phyloP scores from a whole-genome alignment of 30 jellyfish, hydroid and myxozoan species.

The Aurelia sp. region DNA sequence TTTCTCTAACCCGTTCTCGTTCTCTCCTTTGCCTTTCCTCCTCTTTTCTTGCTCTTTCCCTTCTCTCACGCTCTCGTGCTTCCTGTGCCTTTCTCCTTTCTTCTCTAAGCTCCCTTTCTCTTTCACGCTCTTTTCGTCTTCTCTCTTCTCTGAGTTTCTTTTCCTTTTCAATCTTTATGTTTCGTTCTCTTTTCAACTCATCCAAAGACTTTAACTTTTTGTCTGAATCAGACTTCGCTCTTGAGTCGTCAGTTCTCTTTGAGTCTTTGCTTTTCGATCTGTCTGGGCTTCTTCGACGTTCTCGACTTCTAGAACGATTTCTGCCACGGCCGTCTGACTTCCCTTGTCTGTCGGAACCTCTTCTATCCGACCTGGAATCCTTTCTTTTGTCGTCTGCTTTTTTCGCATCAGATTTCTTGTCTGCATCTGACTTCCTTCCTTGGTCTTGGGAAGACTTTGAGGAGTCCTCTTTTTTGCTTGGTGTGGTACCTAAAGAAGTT shows the following conservation, averaged over 20 bases:
- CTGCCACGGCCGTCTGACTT: conserved; percentile 50
- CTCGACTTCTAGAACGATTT: conserved; percentile 59
- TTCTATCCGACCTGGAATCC: conserved; percentile 27
- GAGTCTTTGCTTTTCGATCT: conserved; percentile 54
- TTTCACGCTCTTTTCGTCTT: conserved; percentile 83
- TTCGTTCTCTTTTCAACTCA: conserved; percentile 76
- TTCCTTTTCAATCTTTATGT: conserved; percentile 70
- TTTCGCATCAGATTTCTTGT: background rate
- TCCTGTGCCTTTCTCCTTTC: conserved; percentile 91
- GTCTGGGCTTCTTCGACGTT: conserved; percentile 34
- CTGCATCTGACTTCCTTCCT: background rate
- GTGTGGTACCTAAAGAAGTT: conserved; percentile 8
- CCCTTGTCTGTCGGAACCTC: conserved; percentile 32
- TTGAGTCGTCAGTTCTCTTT: conserved; percentile 20
- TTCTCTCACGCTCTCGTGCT: conserved; percentile 87
- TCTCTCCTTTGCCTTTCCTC: conserved; percentile 91
- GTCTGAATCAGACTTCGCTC: conserved; percentile 50
- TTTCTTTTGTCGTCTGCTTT: conserved; percentile 1
- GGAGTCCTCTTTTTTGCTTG: conserved; percentile 38
- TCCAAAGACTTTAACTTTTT: conserved; percentile 45
- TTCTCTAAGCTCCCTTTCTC: conserved; percentile 87
- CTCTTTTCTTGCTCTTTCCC: conserved; percentile 91
- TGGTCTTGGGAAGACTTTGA: conserved; percentile 3
- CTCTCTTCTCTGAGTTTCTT: conserved; percentile 80
- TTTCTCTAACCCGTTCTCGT: conserved; percentile 83